These are phyloP conservation scores for Apistogramma diplotaenia DNA, from an alignment of 2,113 vertebrate species.

Conservation along the genomic window DNA sequence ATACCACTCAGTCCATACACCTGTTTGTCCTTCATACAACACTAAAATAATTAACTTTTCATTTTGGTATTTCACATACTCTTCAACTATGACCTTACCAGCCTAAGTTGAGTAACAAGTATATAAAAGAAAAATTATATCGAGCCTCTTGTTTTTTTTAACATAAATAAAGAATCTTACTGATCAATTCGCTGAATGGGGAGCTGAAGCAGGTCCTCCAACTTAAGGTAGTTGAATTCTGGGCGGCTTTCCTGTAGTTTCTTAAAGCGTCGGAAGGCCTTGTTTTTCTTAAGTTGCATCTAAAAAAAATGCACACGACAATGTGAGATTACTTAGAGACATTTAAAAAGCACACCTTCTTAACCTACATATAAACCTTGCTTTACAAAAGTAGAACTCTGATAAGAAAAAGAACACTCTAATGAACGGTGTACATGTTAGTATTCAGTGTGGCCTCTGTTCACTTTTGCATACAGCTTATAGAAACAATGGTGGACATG, in stretches of 20 bases:
- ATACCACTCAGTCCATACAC: too few species aligned
- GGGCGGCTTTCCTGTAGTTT: constrained; percentile 88
- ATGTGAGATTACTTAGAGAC: neutral
- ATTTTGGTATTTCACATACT: too few species aligned
- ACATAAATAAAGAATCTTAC: constrained; percentile 73
- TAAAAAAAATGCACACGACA: constrained; percentile 46
- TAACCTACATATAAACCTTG: neutral
- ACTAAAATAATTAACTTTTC: too few species aligned
- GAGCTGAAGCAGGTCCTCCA: constrained; percentile 87
- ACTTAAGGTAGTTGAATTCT: constrained; percentile 79
- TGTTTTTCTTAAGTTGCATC: constrained; percentile 87
- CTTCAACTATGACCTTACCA: too few species aligned
- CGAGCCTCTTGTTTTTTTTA: neutral
- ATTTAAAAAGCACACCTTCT: neutral
- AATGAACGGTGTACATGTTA: too few species aligned
- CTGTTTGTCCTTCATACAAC: too few species aligned
- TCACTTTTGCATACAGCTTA: neutral
- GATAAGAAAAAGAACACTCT: neutral
- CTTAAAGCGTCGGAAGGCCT: constrained; percentile 86
- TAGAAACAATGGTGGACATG: neutral
- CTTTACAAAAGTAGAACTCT: neutral
- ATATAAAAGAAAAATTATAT: neutral
- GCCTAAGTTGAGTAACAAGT: too few species aligned
- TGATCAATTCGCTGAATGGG: constrained; percentile 84
- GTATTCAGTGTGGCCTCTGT: too few species aligned